Evolutionary conservation across 2,888 invertebrate species (phyloP).

Genomic region (Salticus scenicus): DNA sequence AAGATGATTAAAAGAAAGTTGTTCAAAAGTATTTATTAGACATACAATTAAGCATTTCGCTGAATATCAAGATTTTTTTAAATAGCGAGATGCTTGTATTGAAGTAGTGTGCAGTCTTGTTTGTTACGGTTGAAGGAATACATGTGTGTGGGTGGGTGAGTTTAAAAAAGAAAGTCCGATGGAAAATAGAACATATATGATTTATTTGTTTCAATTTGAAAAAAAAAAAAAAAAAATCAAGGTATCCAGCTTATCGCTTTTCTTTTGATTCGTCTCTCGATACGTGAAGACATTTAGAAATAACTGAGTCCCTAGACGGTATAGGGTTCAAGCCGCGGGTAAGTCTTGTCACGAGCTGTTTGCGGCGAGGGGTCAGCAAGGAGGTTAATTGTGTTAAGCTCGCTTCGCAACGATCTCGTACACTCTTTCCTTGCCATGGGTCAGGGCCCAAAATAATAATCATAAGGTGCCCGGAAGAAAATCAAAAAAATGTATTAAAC

Average conservation of each 20-base stretch:
- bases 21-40: no score
- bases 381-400: constrained; percentile 65
- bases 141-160: no score
- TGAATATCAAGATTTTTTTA: no score
- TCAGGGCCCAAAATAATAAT: constrained; percentile 58
- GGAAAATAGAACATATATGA: no score
- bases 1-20: no score
- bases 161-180: no score
- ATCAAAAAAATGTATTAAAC: constrained; percentile 41
- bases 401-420: constrained; percentile 38
- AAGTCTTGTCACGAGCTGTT: constrained; percentile 58
- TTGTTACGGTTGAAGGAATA: no score
- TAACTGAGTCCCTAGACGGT: constrained; percentile 45
- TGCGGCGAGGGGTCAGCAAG: constrained; percentile 24
- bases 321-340: constrained; percentile 45
- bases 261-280: constrained; percentile 26
- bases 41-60: no score
- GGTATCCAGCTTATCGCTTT: background rate
- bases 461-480: constrained; percentile 50
- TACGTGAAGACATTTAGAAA: constrained; percentile 66
- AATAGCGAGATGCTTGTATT: no score
- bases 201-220: no score
- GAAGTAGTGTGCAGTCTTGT: no score
- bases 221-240: constrained; percentile 9
- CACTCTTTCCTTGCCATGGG: constrained; percentile 45